Evolutionary conservation across 2,797 vertebrate genomes (phyloP), one percentile per base, ranked within the genome.

Genomic region (Phoebastria nigripes): DNA sequence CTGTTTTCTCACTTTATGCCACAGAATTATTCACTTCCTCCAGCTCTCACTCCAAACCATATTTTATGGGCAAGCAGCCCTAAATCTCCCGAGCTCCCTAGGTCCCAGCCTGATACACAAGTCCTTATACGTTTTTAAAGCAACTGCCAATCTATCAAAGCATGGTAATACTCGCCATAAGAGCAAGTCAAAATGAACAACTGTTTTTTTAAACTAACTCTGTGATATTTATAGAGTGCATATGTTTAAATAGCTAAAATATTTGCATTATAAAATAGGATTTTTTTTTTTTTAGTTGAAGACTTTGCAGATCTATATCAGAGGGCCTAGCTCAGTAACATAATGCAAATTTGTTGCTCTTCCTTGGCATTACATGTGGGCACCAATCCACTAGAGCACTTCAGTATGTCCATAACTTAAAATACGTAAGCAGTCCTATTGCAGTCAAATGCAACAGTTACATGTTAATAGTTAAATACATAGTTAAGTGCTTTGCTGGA

Each of bases 401-500:
- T 88, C 33, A 54, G 19, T 13, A 55, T 3, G 20, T 72, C 46
- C 24, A 12, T 9, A 41, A 28, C 20, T 86, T 94, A 69, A 95
- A 95, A 85, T 54, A 95, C 7, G 7, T 6, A 87, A 56, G 21
- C 26, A 51, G 39, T 28, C 18, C 41, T 47, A 22, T 19, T 59
- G 46, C 63, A 83, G 41, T 5, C 29, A 51, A 52, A 74, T 19
- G 12, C 56, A 78, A 46, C 15, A 65, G 24, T 25, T 46, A 22
- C 19, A 42, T 11, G 19, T 33, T 61, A 66, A 56, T 31, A 56
- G 54, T 41, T 77, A 85, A 67, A 52, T 9, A 81, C 11, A 12
- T 4, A n/a, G 20, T 24, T 77, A 92, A 93, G 70, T 89, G 93
- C 87, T 88, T 69, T 87, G 61, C 72, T 93, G 91, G 82, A 91